These are phyloP conservation scores for Xylocopa sonorina DNA, from an alignment of 1,140 invertebrate genomes.

Conservation along the genomic window DNA sequence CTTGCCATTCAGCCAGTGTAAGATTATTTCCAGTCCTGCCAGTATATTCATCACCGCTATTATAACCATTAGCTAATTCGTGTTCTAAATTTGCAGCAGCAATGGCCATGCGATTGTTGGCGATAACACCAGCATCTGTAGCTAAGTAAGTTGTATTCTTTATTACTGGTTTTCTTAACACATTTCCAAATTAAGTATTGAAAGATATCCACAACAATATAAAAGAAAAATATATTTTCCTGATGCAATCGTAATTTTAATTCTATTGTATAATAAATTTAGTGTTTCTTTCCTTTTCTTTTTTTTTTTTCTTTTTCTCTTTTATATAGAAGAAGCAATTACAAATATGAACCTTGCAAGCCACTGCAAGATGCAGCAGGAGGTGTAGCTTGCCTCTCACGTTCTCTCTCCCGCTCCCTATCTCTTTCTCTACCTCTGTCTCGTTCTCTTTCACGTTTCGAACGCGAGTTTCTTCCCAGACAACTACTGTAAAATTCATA, in stretches of 20 bases:
- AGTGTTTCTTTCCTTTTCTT: too few species aligned
- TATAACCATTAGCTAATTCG: constrained; percentile 84
- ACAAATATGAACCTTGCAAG: constrained; percentile 68
- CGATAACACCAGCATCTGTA: constrained; percentile 69
- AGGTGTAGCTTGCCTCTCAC: constrained; percentile 76
- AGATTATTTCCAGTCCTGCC: constrained; percentile 82
- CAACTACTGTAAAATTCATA: constrained; percentile 58
- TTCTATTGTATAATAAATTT: not conserved
- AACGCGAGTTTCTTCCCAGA: constrained; percentile 75
- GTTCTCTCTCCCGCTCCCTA: constrained; percentile 77
- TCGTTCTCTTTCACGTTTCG: constrained; percentile 76
- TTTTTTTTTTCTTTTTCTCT: too few species aligned
- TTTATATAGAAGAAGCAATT: not conserved
- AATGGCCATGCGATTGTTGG: constrained; percentile 72
- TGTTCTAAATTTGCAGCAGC: constrained; percentile 73
- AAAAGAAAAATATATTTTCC: not conserved
- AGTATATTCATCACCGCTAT: constrained; percentile 90
- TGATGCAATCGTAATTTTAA: not conserved
- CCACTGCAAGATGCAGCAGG: constrained; percentile 76
- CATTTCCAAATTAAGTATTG: not conserved
- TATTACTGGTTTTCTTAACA: not conserved
- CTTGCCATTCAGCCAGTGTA: constrained; percentile 84
- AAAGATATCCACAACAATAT: not conserved
- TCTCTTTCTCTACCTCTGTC: constrained; percentile 75
- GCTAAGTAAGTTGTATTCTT: constrained; percentile 54